Conservation (phyloP, 2,797 vertebrate genomes). For the Melanotaenia parkinsoni region DNA sequence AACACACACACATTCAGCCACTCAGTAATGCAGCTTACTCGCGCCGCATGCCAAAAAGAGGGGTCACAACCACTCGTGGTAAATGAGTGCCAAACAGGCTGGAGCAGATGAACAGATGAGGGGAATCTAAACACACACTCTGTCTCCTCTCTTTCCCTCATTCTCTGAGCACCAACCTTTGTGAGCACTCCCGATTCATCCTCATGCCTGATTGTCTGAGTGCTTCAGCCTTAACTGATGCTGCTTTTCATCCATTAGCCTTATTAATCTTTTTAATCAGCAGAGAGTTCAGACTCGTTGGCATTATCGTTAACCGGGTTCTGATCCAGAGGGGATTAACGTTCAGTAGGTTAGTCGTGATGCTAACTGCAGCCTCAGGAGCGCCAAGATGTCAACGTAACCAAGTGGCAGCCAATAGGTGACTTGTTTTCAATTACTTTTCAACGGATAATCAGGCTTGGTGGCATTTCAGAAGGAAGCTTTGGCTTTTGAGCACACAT, state of each 20-base stretch:
- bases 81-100: constrained; percentile 70
- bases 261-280: constrained; percentile 80
- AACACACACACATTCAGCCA: constrained; percentile 27
- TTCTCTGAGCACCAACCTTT: constrained; percentile 34
- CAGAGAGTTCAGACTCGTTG: constrained; percentile 68
- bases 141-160: constrained; percentile 7
- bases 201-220: constrained; percentile 59
- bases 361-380: constrained; percentile 44
- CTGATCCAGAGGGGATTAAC: constrained; percentile 64
- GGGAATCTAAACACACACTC: constrained; percentile 48
- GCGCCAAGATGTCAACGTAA: constrained; percentile 15
- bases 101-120: constrained; percentile 69
- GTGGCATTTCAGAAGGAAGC: constrained; percentile 51
- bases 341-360: constrained; percentile 65
- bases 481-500: neutral
- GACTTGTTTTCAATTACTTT: constrained; percentile 74
- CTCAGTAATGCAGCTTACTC: constrained; percentile 52
- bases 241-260: constrained; percentile 72
- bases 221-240: constrained; percentile 57
- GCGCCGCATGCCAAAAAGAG: constrained; percentile 60
- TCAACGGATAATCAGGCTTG: constrained; percentile 66
- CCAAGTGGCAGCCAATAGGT: constrained; percentile 68
- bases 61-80: constrained; percentile 68
- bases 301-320: constrained; percentile 48
- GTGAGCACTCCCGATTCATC: constrained; percentile 25